Base-by-base conservation (phyloP, 2,113 vertebrate genomes). In the Mesembrinibis cayennensis region DNA sequence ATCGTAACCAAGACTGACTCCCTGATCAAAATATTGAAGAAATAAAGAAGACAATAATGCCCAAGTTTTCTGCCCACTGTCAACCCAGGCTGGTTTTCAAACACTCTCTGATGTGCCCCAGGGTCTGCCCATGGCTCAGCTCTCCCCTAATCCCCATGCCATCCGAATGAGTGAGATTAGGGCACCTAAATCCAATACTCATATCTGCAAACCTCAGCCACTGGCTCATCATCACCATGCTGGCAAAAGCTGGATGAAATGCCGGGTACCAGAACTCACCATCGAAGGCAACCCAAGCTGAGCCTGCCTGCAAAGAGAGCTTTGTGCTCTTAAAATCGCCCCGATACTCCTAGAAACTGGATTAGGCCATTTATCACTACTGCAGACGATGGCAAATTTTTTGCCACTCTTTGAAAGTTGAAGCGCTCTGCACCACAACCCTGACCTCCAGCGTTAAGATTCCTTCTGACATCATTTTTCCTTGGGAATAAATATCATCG, bases 11-110 rank as follows among this genome's bases (percentile, higher is more conserved):
- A 86, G 72, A 78, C 92, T 95, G 94, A 97, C 92, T 71, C 95
- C 87, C 87, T 89, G 97, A 97, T 94, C 96, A 95, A 95, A 96
- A 97, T 82, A 93, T 26, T 80, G 95, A 96, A 95, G 89, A 77
- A 96, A 95, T 12, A 95, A 78, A 95, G 61, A 72, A 84, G 79
- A 89, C 65, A 80, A 82, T 90, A 87, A 89, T 25, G 38, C 71
- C 16, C 3, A 94, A 89, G 61, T 62, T 73, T 78, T 63, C 77
- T 65, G 23, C 69, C 44, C 49, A 16, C 34, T 36, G 26, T 26
- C 52, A 84, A 45, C 15, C 52, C 27, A 8, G 49, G 23, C 12
- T 58, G 32, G 8, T 59, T 81, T 50, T 61, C 73, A 74, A 91
- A 69, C 34, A 59, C 32, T 27, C n/a, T 69, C 45, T 32, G 32